Evolutionary conservation across 2,888 invertebrate genomes (phyloP), one percentile per base, ranked within the genome.

Genomic region (Flexamia atlantica): DNA sequence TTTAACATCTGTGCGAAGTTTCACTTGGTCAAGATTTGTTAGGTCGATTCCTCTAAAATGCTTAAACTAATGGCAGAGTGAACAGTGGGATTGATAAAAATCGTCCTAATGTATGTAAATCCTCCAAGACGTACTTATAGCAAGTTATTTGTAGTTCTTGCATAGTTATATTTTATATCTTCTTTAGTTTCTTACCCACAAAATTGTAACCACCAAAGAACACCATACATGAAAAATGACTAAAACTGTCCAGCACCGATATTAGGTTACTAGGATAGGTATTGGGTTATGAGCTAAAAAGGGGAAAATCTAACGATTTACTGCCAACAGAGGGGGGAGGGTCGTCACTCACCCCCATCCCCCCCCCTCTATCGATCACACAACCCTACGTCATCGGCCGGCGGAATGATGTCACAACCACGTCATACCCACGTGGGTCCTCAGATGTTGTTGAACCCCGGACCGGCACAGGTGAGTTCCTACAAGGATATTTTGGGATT

Each of bases 301-400:
- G 57, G 57, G 57, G 20, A 3, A 57, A 57, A 57, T 57, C 57
- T 57, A 57, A 57, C 57, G 57, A 57, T 57, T 57, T 57, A 57
- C 23, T 57, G 57, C 25, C 57, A 57, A 3, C 36, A 3, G 46
- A 46, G 23, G 57, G 23, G 23, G 57, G 25, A 23, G 7, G 57
- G 9, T 12, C 20, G 20, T 20, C 57, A 57, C 10, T 23, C 57
- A 25, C 64, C 28, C 64, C 64, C 64, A 12, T 1, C 30, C 64
- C 64, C 28, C 25, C 64, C 64, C 30, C 3, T 30, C 4, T 64
- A 64, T 64, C 64, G 64, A 64, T 14, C 64, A 64, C 64, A 30
- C 64, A 64, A 64, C 28, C 2, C 12, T 5, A 64, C 64, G 64
- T 64, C 64, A 64, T 20, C 9, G 20, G 64, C 64, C 17, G 23